Percentiles rank a stretch among this genome's conserved stretches.
These are phyloP conservation scores for Eudasyphora cyanicolor DNA, from an alignment of 2,888 invertebrate genomes.

Conservation along the genomic window DNA sequence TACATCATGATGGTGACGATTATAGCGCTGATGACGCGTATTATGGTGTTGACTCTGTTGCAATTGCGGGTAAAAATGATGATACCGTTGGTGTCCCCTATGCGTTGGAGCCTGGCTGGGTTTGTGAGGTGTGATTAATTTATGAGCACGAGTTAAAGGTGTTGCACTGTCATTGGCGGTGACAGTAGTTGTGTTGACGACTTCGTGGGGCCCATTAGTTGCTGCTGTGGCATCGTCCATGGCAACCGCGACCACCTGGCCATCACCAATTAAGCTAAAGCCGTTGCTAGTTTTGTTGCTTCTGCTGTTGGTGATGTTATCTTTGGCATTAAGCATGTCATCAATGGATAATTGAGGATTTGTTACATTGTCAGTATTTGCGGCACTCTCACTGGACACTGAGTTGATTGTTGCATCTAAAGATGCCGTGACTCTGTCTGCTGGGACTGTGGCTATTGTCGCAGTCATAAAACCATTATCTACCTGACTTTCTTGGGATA, in stretches of 20 bases:
- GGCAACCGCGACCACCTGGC: constrained; percentile 14
- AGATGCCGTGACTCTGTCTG: background rate
- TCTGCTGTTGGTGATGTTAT: background rate
- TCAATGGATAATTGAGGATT: background rate
- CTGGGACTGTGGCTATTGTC: background rate
- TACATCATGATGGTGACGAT: constrained; percentile 56
- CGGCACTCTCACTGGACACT: background rate
- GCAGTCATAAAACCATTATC: background rate
- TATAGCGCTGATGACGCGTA: constrained; percentile 37
- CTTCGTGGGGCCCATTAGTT: constrained; percentile 35
- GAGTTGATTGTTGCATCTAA: background rate
- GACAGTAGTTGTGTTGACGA: background rate
- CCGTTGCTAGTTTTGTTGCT: background rate
- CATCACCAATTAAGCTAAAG: background rate
- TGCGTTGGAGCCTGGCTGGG: constrained; percentile 25
- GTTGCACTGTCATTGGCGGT: constrained; percentile 40
- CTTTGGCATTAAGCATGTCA: background rate
- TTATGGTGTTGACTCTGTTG: constrained; percentile 56
- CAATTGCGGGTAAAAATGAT: constrained; percentile 4
- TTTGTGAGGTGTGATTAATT: constrained; percentile 36
- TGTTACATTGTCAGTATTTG: background rate
- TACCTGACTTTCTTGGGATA: constrained; percentile 34
- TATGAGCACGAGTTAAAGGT: constrained; percentile 61
- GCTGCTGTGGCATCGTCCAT: background rate
- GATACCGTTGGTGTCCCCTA: constrained; percentile 22